These are phyloP conservation scores for Clivina fossor DNA, from an alignment of 2,888 invertebrate species.

Conservation along the genomic window DNA sequence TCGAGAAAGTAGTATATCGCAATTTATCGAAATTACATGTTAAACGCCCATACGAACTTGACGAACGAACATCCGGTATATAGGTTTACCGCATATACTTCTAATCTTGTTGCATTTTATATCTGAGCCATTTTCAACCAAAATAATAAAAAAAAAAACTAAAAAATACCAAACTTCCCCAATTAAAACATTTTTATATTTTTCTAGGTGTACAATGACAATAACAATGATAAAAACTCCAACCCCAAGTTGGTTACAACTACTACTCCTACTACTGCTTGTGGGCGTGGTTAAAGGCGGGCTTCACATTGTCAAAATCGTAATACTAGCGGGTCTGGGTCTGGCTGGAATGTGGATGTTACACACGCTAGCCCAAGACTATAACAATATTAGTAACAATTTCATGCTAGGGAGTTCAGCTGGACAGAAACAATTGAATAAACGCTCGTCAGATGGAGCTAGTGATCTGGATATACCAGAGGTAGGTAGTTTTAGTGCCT, in stretches of 20 bases:
- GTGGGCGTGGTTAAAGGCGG: slow-evolving; percentile 49
- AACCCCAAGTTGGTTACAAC: slow-evolving; percentile 38
- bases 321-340: slow-evolving; percentile 52
- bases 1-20: too few relatives aligned
- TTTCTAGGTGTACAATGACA: too few relatives aligned
- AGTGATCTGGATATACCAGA: slow-evolving; percentile 23
- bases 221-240: too few relatives aligned
- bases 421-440: background rate
- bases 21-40: too few relatives aligned
- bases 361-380: slow-evolving; percentile 54
- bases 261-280: slow-evolving; percentile 39
- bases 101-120: too few relatives aligned
- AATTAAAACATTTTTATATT: too few relatives aligned
- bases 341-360: slow-evolving; percentile 55
- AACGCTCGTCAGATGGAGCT: slow-evolving; percentile 9
- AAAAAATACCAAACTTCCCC: too few relatives aligned
- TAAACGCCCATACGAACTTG: too few relatives aligned
- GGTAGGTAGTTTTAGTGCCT: slow-evolving; percentile 7
- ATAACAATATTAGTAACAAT: slow-evolving; percentile 47
- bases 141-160: too few relatives aligned
- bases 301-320: slow-evolving; percentile 50
- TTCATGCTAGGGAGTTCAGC: slow-evolving; percentile 8
- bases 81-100: too few relatives aligned
- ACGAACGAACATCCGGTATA: too few relatives aligned
- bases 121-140: too few relatives aligned